Evolutionary conservation across 2,113 vertebrate genomes (phyloP).

Genomic region (Chamaetylas fuelleborni): DNA sequence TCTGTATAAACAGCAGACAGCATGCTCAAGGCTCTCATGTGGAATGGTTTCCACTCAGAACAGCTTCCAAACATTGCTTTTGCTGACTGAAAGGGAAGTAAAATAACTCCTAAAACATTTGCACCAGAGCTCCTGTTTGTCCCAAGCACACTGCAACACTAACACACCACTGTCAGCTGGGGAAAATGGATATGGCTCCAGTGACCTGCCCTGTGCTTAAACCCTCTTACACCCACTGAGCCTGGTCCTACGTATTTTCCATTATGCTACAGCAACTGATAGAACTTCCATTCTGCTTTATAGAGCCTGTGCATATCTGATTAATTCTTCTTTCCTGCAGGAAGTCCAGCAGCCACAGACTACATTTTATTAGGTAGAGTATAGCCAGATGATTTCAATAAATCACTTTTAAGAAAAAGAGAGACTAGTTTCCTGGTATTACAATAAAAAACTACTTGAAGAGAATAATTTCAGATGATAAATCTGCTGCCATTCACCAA

Average conservation of each 20-base stretch:
- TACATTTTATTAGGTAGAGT: constrained; percentile 65
- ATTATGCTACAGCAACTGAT: constrained; percentile 12
- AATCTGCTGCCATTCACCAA: constrained; percentile 67
- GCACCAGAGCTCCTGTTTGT: neutral
- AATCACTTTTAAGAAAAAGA: constrained; percentile 14
- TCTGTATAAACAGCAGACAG: neutral
- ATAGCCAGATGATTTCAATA: constrained; percentile 79
- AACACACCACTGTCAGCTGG: neutral
- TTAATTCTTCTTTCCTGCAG: constrained; percentile 59
- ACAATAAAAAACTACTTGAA: constrained; percentile 69
- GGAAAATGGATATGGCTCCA: neutral
- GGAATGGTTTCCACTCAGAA: neutral
- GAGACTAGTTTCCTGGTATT: constrained; percentile 67
- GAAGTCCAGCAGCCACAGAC: constrained; percentile 62
- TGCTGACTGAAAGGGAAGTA: neutral
- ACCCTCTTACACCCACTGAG: neutral
- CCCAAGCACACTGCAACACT: fast-evolving
- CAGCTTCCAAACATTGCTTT: neutral
- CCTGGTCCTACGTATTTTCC: neutral
- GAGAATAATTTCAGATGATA: constrained; percentile 70
- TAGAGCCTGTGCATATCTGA: constrained; percentile 16
- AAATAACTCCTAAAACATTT: neutral
- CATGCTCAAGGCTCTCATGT: fast-evolving
- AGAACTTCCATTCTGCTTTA: constrained; percentile 26
- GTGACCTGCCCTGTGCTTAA: neutral